Conservation (phyloP, 2,113 vertebrate species). For the Ardeotis arabs region DNA sequence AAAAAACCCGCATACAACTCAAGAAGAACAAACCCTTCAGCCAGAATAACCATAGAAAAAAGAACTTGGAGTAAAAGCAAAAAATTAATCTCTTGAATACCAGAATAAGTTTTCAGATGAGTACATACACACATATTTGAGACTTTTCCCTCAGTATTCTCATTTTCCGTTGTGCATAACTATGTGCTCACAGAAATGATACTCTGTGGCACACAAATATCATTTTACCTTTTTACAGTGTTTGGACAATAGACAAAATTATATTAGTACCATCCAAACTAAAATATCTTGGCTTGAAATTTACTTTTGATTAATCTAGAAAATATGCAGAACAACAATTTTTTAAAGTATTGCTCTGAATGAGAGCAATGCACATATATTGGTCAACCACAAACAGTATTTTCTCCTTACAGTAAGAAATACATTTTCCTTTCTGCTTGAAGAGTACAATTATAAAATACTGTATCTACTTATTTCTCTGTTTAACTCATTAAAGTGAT, state of each 20-base stretch:
- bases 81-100: not conserved
- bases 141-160: not conserved
- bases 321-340: conserved; percentile 55
- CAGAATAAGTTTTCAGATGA: conserved; percentile 16
- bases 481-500: conserved; percentile 21
- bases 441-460: not conserved
- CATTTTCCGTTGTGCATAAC: not conserved
- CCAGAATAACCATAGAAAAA: not conserved
- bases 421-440: conserved; percentile 22
- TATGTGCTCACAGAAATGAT: not conserved
- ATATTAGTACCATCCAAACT: not conserved
- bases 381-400: conserved; percentile 12
- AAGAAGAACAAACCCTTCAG: not conserved
- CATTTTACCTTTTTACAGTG: conserved; percentile 19
- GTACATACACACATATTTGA: not conserved
- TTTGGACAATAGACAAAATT: conserved; percentile 38
- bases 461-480: not conserved
- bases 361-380: conserved; percentile 50
- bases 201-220: conserved; percentile 2
- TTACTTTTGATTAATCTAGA: conserved; percentile 40
- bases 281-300: not conserved
- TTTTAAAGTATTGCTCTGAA: conserved; percentile 47
- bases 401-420: conserved; percentile 41
- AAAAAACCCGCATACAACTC: not conserved
- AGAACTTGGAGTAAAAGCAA: not conserved